Evolutionary conservation across 2,888 invertebrate genomes (phyloP).

Genomic region (Tyria jacobaeae): DNA sequence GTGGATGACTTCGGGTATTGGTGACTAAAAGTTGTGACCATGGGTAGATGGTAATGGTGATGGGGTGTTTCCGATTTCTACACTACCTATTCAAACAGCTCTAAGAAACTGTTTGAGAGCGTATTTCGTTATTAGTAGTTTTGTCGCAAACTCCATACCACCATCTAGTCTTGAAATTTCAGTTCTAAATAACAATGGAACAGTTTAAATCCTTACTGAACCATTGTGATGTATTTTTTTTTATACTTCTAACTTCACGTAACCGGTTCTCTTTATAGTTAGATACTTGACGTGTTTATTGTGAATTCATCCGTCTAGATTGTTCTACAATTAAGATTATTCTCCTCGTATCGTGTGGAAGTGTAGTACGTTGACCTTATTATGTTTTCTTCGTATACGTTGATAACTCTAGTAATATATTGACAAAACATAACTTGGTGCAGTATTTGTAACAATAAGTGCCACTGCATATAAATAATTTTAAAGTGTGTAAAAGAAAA

Average conservation of each 20-base stretch:
- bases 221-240: not conserved
- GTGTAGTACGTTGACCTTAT: slow-evolving; percentile 17
- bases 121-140: too few species aligned
- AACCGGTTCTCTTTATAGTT: not conserved
- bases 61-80: too few species aligned
- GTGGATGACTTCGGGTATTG: too few species aligned
- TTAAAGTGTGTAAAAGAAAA: too few species aligned
- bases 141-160: too few species aligned
- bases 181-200: not conserved
- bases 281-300: not conserved
- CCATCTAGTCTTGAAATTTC: too few species aligned
- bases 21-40: too few species aligned
- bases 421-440: slow-evolving; percentile 7
- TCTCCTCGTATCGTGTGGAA: slow-evolving; percentile 1
- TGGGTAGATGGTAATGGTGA: too few species aligned
- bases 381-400: slow-evolving; percentile 17
- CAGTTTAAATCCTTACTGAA: not conserved
- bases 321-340: slow-evolving; percentile 3
- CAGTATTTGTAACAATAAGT: not conserved
- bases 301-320: slow-evolving; percentile 3
- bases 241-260: not conserved
- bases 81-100: too few species aligned
- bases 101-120: too few species aligned
- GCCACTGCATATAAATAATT: not conserved
- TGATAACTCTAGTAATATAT: slow-evolving; percentile 17